Conservation (phyloP, 1,140 invertebrate species). For the Drosophila nigrodunni region DNA sequence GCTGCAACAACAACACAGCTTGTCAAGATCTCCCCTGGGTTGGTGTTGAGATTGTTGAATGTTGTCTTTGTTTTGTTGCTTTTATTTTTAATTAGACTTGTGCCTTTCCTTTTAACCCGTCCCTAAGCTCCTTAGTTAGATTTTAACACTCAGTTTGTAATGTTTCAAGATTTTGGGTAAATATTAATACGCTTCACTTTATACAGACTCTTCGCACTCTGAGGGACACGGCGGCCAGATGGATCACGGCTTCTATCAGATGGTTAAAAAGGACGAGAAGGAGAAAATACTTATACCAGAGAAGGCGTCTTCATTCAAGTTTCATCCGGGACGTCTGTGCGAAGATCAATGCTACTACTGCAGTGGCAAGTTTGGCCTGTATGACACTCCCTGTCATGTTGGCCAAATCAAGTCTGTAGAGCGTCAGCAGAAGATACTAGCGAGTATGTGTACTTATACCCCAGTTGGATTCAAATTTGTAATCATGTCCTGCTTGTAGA, state of each 20-base stretch:
- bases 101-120: neutral
- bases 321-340: slow-evolving; percentile 91
- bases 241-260: slow-evolving; percentile 68
- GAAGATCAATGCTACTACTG: slow-evolving; percentile 94
- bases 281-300: slow-evolving; percentile 92
- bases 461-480: neutral
- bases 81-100: slow-evolving; percentile 1
- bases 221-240: slow-evolving; percentile 59
- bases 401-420: slow-evolving; percentile 93
- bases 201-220: slow-evolving; percentile 76
- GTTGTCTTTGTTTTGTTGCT: slow-evolving; percentile 11
- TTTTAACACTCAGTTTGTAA: no score
- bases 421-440: slow-evolving; percentile 90
- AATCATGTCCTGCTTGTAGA: slow-evolving; percentile 81
- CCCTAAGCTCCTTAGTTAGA: no score
- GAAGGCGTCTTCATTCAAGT: slow-evolving; percentile 93
- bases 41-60: slow-evolving; percentile 20
- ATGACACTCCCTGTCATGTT: slow-evolving; percentile 93
- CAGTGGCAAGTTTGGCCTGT: slow-evolving; percentile 92
- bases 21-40: slow-evolving; percentile 37
- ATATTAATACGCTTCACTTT: neutral
- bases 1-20: slow-evolving; percentile 32
- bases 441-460: slow-evolving; percentile 84
- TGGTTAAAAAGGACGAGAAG: slow-evolving; percentile 87
- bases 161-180: no score